Percentiles rank a stretch among this genome's conserved stretches.
These are phyloP conservation scores for Peromyscus polionotus DNA, from an alignment of 2,113 vertebrate species.

Conservation along the genomic window DNA sequence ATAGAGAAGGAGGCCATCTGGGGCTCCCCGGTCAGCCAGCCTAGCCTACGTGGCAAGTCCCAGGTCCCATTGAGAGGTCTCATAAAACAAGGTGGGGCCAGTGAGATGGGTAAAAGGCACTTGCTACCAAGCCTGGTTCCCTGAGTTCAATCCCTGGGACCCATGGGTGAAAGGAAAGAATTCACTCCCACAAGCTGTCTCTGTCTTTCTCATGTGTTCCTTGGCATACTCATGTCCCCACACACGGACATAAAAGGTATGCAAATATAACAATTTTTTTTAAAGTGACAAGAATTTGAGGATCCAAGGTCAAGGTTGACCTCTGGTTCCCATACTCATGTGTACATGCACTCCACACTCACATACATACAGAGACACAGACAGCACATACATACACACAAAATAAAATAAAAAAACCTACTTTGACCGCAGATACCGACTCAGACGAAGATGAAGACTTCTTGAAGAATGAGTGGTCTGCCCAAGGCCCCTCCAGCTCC, in stretches of 20 bases:
- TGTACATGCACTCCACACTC: not conserved
- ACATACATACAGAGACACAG: not conserved
- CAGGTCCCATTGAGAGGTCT: not conserved
- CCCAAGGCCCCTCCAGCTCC: conserved; percentile 86
- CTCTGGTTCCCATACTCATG: not conserved
- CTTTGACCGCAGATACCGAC: conserved; percentile 95
- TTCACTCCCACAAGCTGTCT: not conserved
- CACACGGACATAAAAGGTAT: not conserved
- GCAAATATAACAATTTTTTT: not conserved
- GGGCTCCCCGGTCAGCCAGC: not conserved
- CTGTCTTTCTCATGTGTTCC: not conserved
- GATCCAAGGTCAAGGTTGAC: not conserved
- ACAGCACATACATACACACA: not conserved
- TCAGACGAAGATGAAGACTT: conserved; percentile 94
- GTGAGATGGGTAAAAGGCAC: not conserved
- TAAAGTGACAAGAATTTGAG: not conserved
- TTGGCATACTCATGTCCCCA: not conserved
- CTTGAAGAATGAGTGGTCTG: conserved; percentile 92
- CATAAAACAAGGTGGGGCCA: not conserved
- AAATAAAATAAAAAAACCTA: conserved; percentile 62
- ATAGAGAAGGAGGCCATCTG: not conserved
- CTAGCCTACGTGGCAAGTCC: not conserved
- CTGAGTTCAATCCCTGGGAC: not conserved
- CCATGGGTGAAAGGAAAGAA: not conserved
- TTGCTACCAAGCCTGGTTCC: not conserved